Evolutionary conservation across 2,113 vertebrate genomes (phyloP).

Genomic region (Drymodes brunneopygia): DNA sequence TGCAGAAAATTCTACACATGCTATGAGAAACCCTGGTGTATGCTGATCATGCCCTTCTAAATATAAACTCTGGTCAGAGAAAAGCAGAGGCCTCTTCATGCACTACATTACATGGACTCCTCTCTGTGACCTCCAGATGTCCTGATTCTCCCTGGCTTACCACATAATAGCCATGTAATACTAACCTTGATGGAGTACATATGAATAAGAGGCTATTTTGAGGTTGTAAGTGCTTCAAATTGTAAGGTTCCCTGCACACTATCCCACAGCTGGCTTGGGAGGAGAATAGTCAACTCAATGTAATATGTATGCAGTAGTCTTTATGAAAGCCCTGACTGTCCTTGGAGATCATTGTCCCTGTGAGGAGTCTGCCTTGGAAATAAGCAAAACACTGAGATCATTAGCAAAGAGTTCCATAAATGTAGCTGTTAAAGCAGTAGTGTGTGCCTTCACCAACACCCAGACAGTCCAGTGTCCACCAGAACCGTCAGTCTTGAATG

Average conservation of each 20-base stretch:
- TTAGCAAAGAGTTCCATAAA: not conserved
- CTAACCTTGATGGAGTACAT: not conserved
- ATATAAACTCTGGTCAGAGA: slow-evolving; percentile 27
- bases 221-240: slow-evolving; percentile 42
- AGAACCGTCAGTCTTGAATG: not conserved
- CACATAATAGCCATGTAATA: slow-evolving; percentile 38
- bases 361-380: not conserved
- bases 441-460: not conserved
- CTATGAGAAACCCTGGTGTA: not conserved
- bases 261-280: slow-evolving; percentile 4
- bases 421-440: not conserved
- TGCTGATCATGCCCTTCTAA: slow-evolving; percentile 45
- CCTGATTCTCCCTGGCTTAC: slow-evolving; percentile 23
- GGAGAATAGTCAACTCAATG: not conserved
- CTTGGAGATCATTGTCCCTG: not conserved
- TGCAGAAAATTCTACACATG: slow-evolving; percentile 1
- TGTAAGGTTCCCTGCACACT: not conserved
- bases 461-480: not conserved
- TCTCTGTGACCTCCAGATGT: slow-evolving; percentile 36
- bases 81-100: not conserved
- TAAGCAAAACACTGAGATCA: not conserved
- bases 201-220: slow-evolving; percentile 47
- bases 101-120: not conserved
- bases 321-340: not conserved
- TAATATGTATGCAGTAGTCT: not conserved